These are phyloP conservation scores for Phylloscopus collybita DNA, from an alignment of 2,797 vertebrate genomes.

Conservation along the genomic window DNA sequence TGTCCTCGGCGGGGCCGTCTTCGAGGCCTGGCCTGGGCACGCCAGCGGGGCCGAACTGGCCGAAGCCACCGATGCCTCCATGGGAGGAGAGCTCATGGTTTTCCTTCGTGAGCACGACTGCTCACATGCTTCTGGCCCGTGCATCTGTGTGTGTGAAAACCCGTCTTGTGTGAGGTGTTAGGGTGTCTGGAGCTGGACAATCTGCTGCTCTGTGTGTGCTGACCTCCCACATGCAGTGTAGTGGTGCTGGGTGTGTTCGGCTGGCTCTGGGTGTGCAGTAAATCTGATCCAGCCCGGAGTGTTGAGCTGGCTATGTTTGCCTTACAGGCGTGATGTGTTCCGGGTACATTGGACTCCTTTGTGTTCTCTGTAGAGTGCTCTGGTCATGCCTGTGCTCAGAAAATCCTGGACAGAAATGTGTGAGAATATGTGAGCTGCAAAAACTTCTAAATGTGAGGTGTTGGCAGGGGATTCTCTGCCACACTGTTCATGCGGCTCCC, in stretches of 20 bases:
- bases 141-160: rapidly evolving
- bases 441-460: neutral
- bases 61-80: rapidly evolving
- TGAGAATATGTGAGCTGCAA: neutral
- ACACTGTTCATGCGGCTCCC: rapidly evolving
- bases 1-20: rapidly evolving
- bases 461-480: neutral
- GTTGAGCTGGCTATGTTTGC: neutral
- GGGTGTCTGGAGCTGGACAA: neutral
- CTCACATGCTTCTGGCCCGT: rapidly evolving
- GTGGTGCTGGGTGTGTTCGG: rapidly evolving
- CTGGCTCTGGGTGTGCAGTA: rapidly evolving
- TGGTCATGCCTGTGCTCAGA: neutral
- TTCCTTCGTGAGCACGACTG: rapidly evolving
- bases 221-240: rapidly evolving
- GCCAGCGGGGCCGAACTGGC: neutral
- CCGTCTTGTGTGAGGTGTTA: rapidly evolving
- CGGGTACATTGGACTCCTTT: neutral
- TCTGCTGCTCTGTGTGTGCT: neutral
- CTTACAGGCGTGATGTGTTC: neutral
- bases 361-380: neutral
- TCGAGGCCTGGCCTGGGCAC: neutral
- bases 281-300: rapidly evolving
- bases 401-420: neutral
- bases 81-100: rapidly evolving